A percentile compares a stretch with the other conserved stretches of the same genome.
Conservation (phyloP, 2,888 invertebrate species). For the Platyscelio sp. region DNA sequence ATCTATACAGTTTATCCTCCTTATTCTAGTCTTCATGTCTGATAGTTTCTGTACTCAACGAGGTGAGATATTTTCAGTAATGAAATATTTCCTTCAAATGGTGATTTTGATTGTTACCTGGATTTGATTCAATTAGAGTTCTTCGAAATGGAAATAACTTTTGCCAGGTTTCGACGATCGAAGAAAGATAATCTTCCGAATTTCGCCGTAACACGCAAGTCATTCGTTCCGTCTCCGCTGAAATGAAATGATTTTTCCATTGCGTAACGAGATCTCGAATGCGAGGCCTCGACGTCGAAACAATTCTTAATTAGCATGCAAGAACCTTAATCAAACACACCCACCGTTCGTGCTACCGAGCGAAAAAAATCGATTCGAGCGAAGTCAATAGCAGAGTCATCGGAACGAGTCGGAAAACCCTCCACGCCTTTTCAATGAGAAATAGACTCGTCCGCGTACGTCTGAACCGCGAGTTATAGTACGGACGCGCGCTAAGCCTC, state of each 20-base stretch:
- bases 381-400: slow-evolving; percentile 60
- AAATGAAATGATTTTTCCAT: slow-evolving; percentile 29
- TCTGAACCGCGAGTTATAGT: slow-evolving; percentile 37
- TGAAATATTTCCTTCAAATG: too few relatives aligned
- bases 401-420: slow-evolving; percentile 61
- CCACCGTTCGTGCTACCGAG: slow-evolving; percentile 18
- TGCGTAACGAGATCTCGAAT: slow-evolving; percentile 12
- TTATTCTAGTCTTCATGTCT: too few relatives aligned
- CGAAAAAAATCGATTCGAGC: slow-evolving; percentile 48
- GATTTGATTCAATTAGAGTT: too few relatives aligned
- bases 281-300: slow-evolving; percentile 19
- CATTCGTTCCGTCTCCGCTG: too few relatives aligned
- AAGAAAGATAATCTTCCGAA: neutral
- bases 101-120: too few relatives aligned
- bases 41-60: too few relatives aligned
- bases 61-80: too few relatives aligned
- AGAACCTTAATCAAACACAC: slow-evolving; percentile 50
- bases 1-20: too few relatives aligned
- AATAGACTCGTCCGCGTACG: slow-evolving; percentile 62
- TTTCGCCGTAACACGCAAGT: neutral
- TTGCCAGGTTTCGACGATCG: too few relatives aligned
- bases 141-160: too few relatives aligned
- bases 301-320: slow-evolving; percentile 45
- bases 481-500: slow-evolving; percentile 50
- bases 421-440: slow-evolving; percentile 66